A percentile compares a stretch with the other conserved stretches of the same genome.
Conservation (phyloP, 2,888 invertebrate species). For the Lymantria dispar region DNA sequence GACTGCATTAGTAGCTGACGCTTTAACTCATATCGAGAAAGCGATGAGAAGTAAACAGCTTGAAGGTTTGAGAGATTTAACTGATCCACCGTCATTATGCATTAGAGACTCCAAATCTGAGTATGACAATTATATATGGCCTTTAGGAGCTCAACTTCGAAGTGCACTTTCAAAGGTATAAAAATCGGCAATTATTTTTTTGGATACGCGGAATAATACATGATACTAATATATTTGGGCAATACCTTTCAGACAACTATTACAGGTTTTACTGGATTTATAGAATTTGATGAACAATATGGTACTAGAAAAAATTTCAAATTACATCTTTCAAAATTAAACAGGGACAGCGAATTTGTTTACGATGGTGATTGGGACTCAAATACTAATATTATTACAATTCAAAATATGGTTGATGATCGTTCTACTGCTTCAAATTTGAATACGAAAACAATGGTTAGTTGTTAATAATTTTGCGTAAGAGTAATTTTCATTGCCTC, state of each 20-base stretch:
- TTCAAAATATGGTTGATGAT: constrained; percentile 47
- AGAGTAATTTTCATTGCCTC: too few species aligned
- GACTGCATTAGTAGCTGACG: constrained; percentile 65
- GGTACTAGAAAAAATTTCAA: constrained; percentile 85
- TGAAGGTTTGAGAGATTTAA: constrained; percentile 3
- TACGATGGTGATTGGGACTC: constrained; percentile 81
- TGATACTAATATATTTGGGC: background rate
- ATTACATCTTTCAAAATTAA: constrained; percentile 79
- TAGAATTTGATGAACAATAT: constrained; percentile 83
- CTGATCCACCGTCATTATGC: constrained; percentile 85
- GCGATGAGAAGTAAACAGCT: constrained; percentile 50
- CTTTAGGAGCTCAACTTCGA: constrained; percentile 46
- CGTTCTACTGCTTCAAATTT: constrained; percentile 54
- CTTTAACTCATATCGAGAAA: constrained; percentile 64
- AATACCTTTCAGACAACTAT: constrained; percentile 62
- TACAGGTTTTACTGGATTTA: constrained; percentile 85
- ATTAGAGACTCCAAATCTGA: constrained; percentile 84
- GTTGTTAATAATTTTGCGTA: constrained; percentile 20
- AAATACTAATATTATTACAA: constrained; percentile 52
- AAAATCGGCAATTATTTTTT: background rate
- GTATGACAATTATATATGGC: constrained; percentile 54
- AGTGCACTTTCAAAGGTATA: constrained; percentile 50
- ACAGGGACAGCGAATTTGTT: constrained; percentile 78
- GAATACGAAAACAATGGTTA: constrained; percentile 84
- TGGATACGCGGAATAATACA: background rate